These are phyloP conservation scores for Neodiprion fabricii DNA, from an alignment of 1,140 invertebrate species.

Conservation along the genomic window DNA sequence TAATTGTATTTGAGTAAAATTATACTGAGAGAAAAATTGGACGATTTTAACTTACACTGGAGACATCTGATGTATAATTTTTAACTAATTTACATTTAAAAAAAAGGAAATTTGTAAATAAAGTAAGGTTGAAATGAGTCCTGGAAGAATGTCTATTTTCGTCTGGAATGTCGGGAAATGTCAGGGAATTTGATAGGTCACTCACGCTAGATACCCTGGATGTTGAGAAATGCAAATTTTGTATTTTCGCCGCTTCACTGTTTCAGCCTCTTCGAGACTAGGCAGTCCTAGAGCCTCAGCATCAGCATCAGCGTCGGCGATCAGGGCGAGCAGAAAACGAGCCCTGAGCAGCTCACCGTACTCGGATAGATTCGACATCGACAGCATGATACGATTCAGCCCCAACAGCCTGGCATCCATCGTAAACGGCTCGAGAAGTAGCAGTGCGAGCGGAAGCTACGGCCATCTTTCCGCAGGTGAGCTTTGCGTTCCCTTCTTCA, in stretches of 20 bases:
- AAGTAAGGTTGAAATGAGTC: too few relatives aligned
- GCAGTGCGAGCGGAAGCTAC: constrained; percentile 89
- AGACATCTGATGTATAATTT: too few relatives aligned
- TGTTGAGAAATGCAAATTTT: background rate
- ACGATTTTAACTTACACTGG: too few relatives aligned
- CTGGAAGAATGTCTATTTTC: too few relatives aligned
- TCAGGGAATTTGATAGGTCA: too few relatives aligned
- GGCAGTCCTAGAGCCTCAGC: constrained; percentile 66
- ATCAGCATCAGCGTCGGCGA: constrained; percentile 61
- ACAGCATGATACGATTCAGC: constrained; percentile 93
- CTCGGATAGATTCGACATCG: constrained; percentile 92
- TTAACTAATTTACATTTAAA: too few relatives aligned
- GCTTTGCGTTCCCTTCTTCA: constrained; percentile 38
- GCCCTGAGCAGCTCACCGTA: constrained; percentile 94
- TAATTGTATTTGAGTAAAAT: too few relatives aligned
- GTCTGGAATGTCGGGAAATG: too few relatives aligned
- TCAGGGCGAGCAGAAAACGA: constrained; percentile 82
- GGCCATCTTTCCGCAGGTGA: constrained; percentile 90
- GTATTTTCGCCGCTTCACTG: background rate
- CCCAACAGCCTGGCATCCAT: constrained; percentile 92
- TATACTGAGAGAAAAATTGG: too few relatives aligned
- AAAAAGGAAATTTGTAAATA: too few relatives aligned
- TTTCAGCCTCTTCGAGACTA: constrained; percentile 72
- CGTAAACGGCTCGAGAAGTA: constrained; percentile 85
- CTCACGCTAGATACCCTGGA: background rate